A percentile compares a stretch with the other conserved stretches of the same genome.
Evolutionary conservation across 2,797 vertebrate genomes (phyloP).

Genomic region (Anabas testudineus): DNA sequence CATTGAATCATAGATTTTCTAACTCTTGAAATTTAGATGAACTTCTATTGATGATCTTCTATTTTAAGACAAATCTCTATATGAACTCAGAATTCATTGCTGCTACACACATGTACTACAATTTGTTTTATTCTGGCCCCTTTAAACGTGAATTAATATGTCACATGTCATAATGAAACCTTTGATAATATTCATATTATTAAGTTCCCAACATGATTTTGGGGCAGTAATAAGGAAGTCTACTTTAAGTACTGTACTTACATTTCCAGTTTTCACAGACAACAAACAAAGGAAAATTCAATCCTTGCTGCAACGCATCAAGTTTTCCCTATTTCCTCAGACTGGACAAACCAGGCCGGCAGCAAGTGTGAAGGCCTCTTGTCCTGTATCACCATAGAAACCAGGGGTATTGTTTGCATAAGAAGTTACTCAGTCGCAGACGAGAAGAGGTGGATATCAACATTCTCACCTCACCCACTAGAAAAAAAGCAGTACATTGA

Average conservation of each 20-base stretch:
- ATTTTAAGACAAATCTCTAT: no score
- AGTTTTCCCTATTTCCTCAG: slow-evolving; percentile 21
- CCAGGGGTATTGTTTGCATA: slow-evolving; percentile 75
- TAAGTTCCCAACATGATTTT: not conserved
- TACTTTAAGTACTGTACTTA: not conserved
- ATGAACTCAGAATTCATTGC: no score
- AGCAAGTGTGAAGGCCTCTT: slow-evolving; percentile 46
- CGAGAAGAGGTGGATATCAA: slow-evolving; percentile 23
- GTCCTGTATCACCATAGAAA: slow-evolving; percentile 68
- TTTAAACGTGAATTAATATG: not conserved
- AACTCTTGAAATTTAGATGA: no score
- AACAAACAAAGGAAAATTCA: slow-evolving; percentile 22
- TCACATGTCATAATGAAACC: not conserved
- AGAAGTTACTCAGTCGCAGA: slow-evolving; percentile 78
- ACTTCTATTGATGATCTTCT: no score
- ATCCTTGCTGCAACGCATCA: slow-evolving; percentile 21
- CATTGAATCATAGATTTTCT: no score
- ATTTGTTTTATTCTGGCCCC: not conserved
- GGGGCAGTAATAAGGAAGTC: not conserved
- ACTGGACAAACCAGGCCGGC: slow-evolving; percentile 31
- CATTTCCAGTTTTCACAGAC: slow-evolving; percentile 38
- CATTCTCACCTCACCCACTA: slow-evolving; percentile 30
- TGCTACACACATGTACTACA: no score
- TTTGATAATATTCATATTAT: not conserved
- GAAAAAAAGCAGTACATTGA: slow-evolving; percentile 19